Percentiles rank a stretch among this genome's conserved stretches.
phyloP scores from a whole-genome alignment of 2,113 vertebrate genomes.

The Entosphenus tridentatus region DNA sequence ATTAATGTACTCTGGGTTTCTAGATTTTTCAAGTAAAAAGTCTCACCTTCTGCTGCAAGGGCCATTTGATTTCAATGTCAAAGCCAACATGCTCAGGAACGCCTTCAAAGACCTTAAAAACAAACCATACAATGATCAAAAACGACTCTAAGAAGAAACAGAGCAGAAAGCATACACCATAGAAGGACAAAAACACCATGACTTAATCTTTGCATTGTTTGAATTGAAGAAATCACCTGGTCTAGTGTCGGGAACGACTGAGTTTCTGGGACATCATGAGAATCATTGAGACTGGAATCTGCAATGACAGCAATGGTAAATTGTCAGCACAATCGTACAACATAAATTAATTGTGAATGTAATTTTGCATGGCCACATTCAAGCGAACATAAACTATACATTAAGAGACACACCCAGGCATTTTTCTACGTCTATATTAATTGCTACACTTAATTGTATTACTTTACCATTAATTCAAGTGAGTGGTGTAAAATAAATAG shows the following conservation, averaged over 20 bases:
- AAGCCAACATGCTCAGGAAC: constrained; percentile 69
- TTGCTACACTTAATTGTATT: too few relatives aligned
- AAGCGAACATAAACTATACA: too few relatives aligned
- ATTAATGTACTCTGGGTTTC: background rate
- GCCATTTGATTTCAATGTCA: constrained; percentile 97
- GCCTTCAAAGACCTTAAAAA: constrained; percentile 48
- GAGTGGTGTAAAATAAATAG: too few relatives aligned
- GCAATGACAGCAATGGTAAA: constrained; percentile 19
- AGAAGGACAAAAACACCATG: too few relatives aligned
- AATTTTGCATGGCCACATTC: too few relatives aligned
- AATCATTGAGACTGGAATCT: constrained; percentile 22
- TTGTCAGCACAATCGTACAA: constrained; percentile 15
- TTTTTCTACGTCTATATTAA: too few relatives aligned
- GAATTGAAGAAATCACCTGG: constrained; percentile 28
- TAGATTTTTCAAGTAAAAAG: background rate
- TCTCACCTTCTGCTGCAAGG: constrained; percentile 56
- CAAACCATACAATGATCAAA: background rate
- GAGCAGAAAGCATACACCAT: too few relatives aligned
- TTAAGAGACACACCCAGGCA: too few relatives aligned
- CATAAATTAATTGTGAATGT: too few relatives aligned
- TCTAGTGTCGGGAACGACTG: constrained; percentile 89
- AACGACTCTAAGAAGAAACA: background rate
- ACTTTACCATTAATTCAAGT: too few relatives aligned
- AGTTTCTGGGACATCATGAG: constrained; percentile 59
- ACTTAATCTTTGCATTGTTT: background rate